These are phyloP conservation scores for Pachydiplax longipennis DNA, from an alignment of 2,888 invertebrate genomes.

Conservation along the genomic window DNA sequence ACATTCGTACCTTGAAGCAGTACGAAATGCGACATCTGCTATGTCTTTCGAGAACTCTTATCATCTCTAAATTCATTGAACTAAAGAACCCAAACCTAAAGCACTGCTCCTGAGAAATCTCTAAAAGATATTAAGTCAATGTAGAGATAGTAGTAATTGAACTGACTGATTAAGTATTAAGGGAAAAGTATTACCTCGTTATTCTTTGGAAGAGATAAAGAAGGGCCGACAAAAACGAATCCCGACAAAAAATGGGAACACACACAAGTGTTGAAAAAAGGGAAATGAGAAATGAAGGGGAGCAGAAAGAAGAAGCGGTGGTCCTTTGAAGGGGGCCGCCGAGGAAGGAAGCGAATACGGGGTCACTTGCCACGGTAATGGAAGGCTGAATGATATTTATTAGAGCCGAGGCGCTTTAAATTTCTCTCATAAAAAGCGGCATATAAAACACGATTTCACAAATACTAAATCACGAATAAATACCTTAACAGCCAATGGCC, in stretches of 20 bases:
- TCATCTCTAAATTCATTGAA: too few species aligned
- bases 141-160: neutral
- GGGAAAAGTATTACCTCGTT: neutral
- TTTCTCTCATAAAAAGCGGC: too few species aligned
- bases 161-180: too few species aligned
- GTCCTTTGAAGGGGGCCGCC: neutral
- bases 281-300: neutral
- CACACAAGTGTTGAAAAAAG: neutral
- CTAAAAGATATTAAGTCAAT: neutral
- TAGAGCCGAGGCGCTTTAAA: too few species aligned
- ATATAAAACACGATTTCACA: too few species aligned
- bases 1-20: too few species aligned
- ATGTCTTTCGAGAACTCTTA: too few species aligned
- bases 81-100: too few species aligned
- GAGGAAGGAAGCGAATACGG: neutral
- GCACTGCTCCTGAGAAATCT: too few species aligned
- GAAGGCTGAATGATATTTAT: neutral
- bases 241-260: neutral
- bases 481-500: too few species aligned
- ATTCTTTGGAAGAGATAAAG: neutral
- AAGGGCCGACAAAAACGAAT: neutral
- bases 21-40: too few species aligned
- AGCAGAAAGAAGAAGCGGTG: neutral
- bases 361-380: constrained; percentile 29
- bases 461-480: too few species aligned